Base-by-base conservation (phyloP, 1,140 invertebrate genomes). In the Dendrolimus kikuchii region DNA sequence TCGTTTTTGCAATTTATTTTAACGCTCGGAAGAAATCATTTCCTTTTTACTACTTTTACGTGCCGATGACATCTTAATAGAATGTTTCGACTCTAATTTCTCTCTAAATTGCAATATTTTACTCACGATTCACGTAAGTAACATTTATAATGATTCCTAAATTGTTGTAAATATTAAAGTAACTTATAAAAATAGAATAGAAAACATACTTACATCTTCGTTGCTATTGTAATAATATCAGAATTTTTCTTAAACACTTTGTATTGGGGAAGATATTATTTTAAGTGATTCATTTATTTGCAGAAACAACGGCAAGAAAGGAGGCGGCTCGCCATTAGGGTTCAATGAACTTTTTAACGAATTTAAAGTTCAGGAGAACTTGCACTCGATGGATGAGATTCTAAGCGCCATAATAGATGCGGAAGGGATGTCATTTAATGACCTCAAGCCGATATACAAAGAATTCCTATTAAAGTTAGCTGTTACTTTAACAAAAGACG, bases 391-490 rank as follows among this genome's bases (percentile, higher is more conserved):
- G 79, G 95, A 97, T 77, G 95, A 96, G 69, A 95, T 97, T 52
- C 89, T 97, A 8, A 92, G 93, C 62, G 92, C 93, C 61, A 96
- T 97, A 65, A 95, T 96, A 57, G 94, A 96, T 85, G 91, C 94
- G 1, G 93, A 96, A 74, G 95, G 95, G 48, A 96, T 97, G 95
- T 95, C 94, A 23, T 97, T 96, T 82, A 96, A 96, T 84, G 95
- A 96, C 64, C 85, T 96, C 47, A 96, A 96, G 78, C 95, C 95
- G 4, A 93, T 96, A 42, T 96, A 97, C 74, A 95, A 96, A 80
- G 95, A 96, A 85, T 95, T 96, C 69, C 83, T 96, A 37, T 76
- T 96, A 44, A 96, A 96, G 86, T 85, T 96, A 50, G 94, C 95
- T 0, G 91, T 96, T 0, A 96, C 95, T 0, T 81, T 97, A 10